Evolutionary conservation across 2,113 vertebrate species (phyloP), one percentile per base, ranked within the genome.

Genomic region (Dendrocopos noguchii): DNA sequence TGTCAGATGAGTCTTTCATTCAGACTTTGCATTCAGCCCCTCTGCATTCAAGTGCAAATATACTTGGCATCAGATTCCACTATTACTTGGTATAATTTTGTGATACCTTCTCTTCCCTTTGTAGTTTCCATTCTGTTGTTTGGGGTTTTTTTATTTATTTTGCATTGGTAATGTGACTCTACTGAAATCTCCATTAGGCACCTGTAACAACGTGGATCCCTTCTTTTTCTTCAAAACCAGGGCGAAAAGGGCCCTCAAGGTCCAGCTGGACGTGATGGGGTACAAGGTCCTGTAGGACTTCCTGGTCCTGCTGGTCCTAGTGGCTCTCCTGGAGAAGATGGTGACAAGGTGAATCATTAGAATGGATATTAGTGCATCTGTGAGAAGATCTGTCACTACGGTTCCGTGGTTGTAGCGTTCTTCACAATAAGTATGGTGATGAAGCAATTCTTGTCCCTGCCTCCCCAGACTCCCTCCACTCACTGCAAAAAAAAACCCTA

Each of bases 201-300:
- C 47, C 46, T 90, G 31, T 39, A 36, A 29, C 80, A 24, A 82
- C 34, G 21, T 61, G 53, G 36, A 84, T 74, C 7, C 9, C 42
- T 64, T 80, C 11, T 64, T 90, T 77, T 53, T 92, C 64, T 96
- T 94, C 70, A 71, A 90, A 96, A 66, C 53, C 66, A 99, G 99
- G 99, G 99, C 93, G 99, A 99, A 96, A 99, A 99, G 98, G 99
- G 99, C 39, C 99, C 99, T 61, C 98, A 98, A 36, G 99, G 99
- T 83, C 99, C 99, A 22, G 99, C 99, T 60, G 99, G 99, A 72
- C 98, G 99, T 77, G 99, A 99, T 75, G 99, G 99, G 55, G 97
- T 99, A 42, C 99, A 99, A 95, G 99, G 99, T 87, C 99, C 99
- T 18, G 99, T 99, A 25, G 99, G 99, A 90, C 98, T 99, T 68